phyloP scores from a whole-genome alignment of 2,888 invertebrate species.

The Anagyrus pseudococci region DNA sequence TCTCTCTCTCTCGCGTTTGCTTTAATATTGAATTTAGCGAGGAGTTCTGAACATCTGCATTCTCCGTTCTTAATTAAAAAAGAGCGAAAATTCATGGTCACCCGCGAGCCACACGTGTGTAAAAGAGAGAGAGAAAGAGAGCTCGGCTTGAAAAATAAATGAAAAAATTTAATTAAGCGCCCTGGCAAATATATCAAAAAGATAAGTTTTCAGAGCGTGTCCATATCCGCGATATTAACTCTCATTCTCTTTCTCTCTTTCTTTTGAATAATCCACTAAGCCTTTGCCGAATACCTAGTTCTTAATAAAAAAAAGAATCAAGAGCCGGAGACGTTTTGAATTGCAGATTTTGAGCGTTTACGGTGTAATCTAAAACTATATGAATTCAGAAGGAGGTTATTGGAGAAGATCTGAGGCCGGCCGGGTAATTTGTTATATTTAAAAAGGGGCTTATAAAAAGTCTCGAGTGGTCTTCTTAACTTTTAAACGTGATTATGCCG shows the following conservation, averaged over 20 bases:
- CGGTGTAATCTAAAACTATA: conserved; percentile 15
- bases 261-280: conserved; percentile 32
- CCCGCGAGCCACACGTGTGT: not conserved
- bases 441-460: too few species aligned
- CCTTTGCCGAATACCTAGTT: conserved; percentile 9
- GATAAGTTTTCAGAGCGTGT: conserved; percentile 16
- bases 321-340: conserved; percentile 19
- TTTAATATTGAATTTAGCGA: not conserved
- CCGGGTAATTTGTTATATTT: too few species aligned
- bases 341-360: conserved; percentile 19
- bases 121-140: not conserved
- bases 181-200: conserved; percentile 21
- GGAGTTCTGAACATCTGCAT: too few species aligned
- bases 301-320: conserved; percentile 22
- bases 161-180: conserved; percentile 33
- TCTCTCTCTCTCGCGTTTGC: too few species aligned
- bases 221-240: not conserved
- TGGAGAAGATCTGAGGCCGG: too few species aligned
- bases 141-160: conserved; percentile 30
- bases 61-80: not conserved
- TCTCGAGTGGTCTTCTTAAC: too few species aligned
- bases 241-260: not conserved
- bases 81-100: not conserved
- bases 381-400: conserved; percentile 10
- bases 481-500: too few species aligned